These are phyloP conservation scores for Hippocampus zosterae DNA, from an alignment of 2,113 vertebrate genomes.

Conservation along the genomic window DNA sequence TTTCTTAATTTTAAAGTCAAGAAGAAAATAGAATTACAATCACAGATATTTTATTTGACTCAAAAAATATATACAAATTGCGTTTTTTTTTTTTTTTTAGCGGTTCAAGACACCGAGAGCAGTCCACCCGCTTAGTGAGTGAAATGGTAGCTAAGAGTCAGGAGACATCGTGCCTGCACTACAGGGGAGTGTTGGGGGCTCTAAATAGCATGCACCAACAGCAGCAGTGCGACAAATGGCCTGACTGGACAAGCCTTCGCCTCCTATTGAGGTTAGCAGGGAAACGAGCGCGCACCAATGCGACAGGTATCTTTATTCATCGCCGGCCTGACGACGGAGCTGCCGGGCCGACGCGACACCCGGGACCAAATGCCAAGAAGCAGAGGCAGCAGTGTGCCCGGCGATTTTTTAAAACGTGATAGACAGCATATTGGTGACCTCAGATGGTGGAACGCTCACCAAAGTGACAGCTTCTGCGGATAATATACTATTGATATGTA, in stretches of 20 bases:
- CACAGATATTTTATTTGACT: too few species aligned
- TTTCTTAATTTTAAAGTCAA: too few species aligned
- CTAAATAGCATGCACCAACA: not conserved
- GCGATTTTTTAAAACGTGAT: not conserved
- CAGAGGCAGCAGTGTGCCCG: not conserved
- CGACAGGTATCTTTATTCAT: slow-evolving; percentile 2
- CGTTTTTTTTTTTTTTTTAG: not conserved
- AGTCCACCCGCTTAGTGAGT: not conserved
- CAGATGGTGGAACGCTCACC: not conserved
- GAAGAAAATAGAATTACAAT: too few species aligned
- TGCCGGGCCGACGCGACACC: not conserved
- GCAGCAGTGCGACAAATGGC: not conserved
- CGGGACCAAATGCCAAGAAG: not conserved
- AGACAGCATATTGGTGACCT: not conserved
- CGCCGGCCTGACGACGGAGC: not conserved
- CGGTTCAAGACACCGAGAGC: not conserved
- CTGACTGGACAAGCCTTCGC: slow-evolving; percentile 1
- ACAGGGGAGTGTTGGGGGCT: not conserved
- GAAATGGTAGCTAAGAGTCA: not conserved
- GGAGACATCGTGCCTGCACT: not conserved
- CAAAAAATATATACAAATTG: too few species aligned
- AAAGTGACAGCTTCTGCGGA: not conserved
- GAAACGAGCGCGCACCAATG: not conserved
- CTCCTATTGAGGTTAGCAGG: not conserved
- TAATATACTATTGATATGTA: not conserved